A percentile compares a stretch with the other conserved stretches of the same genome.
Evolutionary conservation across 2,113 vertebrate species (phyloP).

Genomic region (Syrrhaptes paradoxus): DNA sequence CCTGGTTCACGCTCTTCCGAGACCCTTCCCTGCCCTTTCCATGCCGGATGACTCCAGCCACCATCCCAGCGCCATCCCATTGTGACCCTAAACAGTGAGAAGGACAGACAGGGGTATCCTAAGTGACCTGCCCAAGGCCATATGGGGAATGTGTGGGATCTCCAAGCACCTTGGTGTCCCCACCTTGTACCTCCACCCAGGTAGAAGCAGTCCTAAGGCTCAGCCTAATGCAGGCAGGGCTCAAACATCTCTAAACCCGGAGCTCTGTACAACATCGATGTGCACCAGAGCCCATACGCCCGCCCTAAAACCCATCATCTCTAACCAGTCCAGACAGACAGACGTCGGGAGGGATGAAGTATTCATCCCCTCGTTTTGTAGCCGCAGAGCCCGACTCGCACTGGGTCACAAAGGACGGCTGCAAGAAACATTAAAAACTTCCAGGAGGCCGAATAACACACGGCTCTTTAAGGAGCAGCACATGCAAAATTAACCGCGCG

Average conservation of each 20-base stretch:
- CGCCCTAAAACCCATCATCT: background rate
- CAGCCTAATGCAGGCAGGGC: background rate
- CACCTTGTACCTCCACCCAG: background rate
- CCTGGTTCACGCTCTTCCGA: accelerated
- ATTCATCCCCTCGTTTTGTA: background rate
- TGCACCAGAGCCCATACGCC: accelerated
- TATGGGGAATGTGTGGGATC: accelerated
- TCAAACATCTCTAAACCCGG: background rate
- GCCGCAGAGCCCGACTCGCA: background rate
- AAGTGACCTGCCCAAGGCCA: background rate
- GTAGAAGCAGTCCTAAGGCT: background rate
- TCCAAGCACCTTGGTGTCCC: background rate
- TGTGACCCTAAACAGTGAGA: accelerated
- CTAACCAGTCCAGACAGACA: background rate
- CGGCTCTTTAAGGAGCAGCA: background rate
- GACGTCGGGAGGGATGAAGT: background rate
- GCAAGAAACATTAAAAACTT: constrained; percentile 4
- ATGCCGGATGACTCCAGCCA: too few relatives aligned
- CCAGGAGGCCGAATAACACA: background rate
- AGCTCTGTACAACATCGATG: background rate
- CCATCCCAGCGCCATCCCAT: background rate
- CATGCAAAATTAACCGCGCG: background rate
- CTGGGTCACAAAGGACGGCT: background rate
- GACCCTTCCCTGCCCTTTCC: background rate
- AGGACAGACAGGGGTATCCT: accelerated